A percentile compares a stretch with the other conserved stretches of the same genome.
These are phyloP conservation scores for Eupeodes corollae DNA, from an alignment of 1,140 invertebrate species.

Conservation along the genomic window DNA sequence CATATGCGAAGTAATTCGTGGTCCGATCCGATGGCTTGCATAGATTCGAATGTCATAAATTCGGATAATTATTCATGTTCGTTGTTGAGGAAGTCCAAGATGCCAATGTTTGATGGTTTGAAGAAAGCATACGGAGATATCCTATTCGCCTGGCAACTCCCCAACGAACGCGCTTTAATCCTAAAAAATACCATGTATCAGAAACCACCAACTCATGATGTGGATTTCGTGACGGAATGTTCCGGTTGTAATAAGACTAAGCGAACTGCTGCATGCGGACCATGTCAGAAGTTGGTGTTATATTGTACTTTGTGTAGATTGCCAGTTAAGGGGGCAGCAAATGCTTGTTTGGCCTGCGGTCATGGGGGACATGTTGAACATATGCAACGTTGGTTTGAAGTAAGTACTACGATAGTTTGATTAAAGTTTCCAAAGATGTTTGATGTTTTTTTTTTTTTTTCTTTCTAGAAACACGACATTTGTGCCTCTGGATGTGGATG, in stretches of 20 bases:
- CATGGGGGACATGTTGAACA: slow-evolving; percentile 84
- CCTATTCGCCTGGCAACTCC: slow-evolving; percentile 65
- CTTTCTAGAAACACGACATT: slow-evolving; percentile 39
- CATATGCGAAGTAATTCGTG: slow-evolving; percentile 77
- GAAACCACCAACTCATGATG: slow-evolving; percentile 50
- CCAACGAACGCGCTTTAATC: slow-evolving; percentile 70
- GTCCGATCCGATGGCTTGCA: slow-evolving; percentile 66
- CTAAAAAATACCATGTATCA: slow-evolving; percentile 61
- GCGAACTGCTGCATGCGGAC: slow-evolving; percentile 47
- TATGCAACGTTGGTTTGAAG: slow-evolving; percentile 68
- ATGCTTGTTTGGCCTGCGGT: slow-evolving; percentile 73
- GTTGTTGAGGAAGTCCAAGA: slow-evolving; percentile 37
- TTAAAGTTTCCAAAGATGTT: not conserved
- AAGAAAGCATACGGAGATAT: slow-evolving; percentile 83
- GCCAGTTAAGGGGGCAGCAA: slow-evolving; percentile 71
- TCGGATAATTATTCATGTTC: slow-evolving; percentile 21
- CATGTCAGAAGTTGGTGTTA: slow-evolving; percentile 59
- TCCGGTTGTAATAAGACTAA: slow-evolving; percentile 50
- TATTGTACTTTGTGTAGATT: slow-evolving; percentile 76
- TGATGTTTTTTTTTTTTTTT: not conserved
- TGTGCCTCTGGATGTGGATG: slow-evolving; percentile 78
- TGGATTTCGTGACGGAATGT: slow-evolving; percentile 70
- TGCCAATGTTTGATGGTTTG: slow-evolving; percentile 70
- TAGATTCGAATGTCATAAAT: slow-evolving; percentile 22
- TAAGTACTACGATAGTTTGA: slow-evolving; percentile 37